Evolutionary conservation across 2,888 invertebrate species (phyloP), one percentile per base, ranked within the genome.

Genomic region (Nomada hirtipes): DNA sequence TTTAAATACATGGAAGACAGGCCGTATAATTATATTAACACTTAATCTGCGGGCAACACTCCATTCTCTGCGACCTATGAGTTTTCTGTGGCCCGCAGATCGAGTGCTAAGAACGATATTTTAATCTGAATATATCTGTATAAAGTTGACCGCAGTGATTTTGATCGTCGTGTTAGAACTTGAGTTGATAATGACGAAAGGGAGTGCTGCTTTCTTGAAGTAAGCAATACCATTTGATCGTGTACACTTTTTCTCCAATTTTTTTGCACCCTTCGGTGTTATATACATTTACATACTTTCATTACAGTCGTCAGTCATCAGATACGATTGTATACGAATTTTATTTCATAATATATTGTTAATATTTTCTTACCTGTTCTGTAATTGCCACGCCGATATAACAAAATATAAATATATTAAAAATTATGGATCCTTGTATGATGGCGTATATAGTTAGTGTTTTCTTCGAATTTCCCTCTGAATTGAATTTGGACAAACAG

Each of bases 361-460:
- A n/a, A 11, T 2, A 2, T 1, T 47, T 2, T 15, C 55, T 74
- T 88, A 88, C 89, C 88, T 88, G 82, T n/a, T 81, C 84, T 2
- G 79, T 63, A 9, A 89, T 50, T 57, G 63, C 73, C 50, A 89
- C 87, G 2, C 84, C 87, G 64, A 92, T 91, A 71, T 89, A 91
- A 61, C 92, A 92, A 75, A 91, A 91, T 86, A 92, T 90, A 42
- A 91, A 91, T 69, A 92, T 91, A 76, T 92, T 92, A 50, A 91
- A 91, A 4, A 83, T 88, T 79, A 91, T 91, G 1, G 92, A 90
- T 20, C 88, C 55, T 4, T 77, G 76, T 11, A 86, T 0, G 29
- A 80, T 60, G 15, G 11, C 23, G 13, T 72, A 83, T 2, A 55
- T 36, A 1, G 23, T 11, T 50, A 65, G 2, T 13, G 47, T 50